Percentiles rank a stretch among this genome's conserved stretches.
Evolutionary conservation across 1,140 invertebrate species (phyloP).

Genomic region (Apis florea): DNA sequence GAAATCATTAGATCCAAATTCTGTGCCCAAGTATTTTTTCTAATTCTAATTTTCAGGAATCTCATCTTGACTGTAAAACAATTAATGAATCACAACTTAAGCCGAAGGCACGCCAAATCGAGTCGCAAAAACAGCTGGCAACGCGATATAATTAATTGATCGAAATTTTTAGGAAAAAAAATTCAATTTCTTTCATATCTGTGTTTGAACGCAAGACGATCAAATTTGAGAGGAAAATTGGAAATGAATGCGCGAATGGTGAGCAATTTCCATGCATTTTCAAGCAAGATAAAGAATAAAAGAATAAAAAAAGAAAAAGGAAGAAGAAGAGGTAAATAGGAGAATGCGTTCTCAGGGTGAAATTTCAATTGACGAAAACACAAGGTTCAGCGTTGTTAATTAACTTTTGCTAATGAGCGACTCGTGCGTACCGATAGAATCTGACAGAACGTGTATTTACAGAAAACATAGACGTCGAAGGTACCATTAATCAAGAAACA

Average conservation of each 20-base stretch:
- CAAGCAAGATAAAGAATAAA: background rate
- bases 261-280: slow-evolving; percentile 16
- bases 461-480: background rate
- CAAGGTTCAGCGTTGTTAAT: slow-evolving; percentile 38
- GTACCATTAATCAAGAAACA: slow-evolving; percentile 29
- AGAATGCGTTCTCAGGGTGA: background rate
- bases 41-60: slow-evolving; percentile 29
- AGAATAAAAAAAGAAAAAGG: background rate
- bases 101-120: slow-evolving; percentile 26
- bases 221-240: background rate
- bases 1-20: slow-evolving; percentile 1
- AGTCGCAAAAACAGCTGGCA: background rate
- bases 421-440: background rate
- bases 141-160: slow-evolving; percentile 32
- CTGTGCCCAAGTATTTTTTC: background rate
- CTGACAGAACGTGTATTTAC: background rate
- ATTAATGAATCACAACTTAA: slow-evolving; percentile 62
- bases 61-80: slow-evolving; percentile 34
- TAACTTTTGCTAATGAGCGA: slow-evolving; percentile 46
- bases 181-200: too few species aligned
- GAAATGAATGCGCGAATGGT: background rate
- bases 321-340: background rate
- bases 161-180: slow-evolving; percentile 28
- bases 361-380: slow-evolving; percentile 6
- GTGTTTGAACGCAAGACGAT: too few species aligned